These are phyloP conservation scores for Drosophila pruinosa DNA, from an alignment of 1,140 invertebrate genomes.

Conservation along the genomic window DNA sequence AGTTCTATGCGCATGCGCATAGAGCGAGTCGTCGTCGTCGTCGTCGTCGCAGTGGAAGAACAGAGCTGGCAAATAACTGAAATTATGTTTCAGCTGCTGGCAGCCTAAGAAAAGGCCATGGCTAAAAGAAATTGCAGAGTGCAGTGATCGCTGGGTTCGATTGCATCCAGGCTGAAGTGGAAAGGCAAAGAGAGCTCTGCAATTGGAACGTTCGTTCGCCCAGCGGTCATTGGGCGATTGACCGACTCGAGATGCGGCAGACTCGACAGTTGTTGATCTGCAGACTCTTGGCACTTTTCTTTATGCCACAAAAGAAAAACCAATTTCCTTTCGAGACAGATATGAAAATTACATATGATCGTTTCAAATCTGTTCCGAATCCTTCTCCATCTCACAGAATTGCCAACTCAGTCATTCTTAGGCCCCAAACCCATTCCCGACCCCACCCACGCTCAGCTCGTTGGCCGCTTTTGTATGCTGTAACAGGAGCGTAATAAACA, in stretches of 20 bases:
- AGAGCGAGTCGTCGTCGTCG: constrained; percentile 26
- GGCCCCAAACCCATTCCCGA: not conserved
- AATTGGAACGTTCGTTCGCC: constrained; percentile 54
- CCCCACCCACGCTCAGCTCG: constrained; percentile 14
- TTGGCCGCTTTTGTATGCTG: constrained; percentile 70
- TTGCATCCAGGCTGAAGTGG: constrained; percentile 11
- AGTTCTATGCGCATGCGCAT: constrained; percentile 77
- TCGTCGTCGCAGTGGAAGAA: constrained; percentile 35
- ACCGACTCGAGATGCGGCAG: constrained; percentile 28
- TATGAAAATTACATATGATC: constrained; percentile 55
- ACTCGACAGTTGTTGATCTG: not conserved
- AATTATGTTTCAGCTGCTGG: constrained; percentile 60
- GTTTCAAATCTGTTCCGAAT: not conserved
- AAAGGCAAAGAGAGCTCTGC: not conserved
- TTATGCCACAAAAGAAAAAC: constrained; percentile 21
- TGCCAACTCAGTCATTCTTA: not conserved
- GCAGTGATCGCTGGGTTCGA: constrained; percentile 44
- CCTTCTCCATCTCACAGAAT: not conserved
- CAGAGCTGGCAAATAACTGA: constrained; percentile 73
- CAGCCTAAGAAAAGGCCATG: constrained; percentile 42
- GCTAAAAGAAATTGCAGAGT: constrained; percentile 44
- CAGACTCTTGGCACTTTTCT: constrained; percentile 28
- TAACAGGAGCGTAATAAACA: constrained; percentile 78
- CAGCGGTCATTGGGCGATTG: constrained; percentile 51
- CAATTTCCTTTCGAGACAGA: constrained; percentile 53